A percentile compares a stretch with the other conserved stretches of the same genome.
Conservation (phyloP, 2,113 vertebrate genomes). For the Capreolus pygargus region DNA sequence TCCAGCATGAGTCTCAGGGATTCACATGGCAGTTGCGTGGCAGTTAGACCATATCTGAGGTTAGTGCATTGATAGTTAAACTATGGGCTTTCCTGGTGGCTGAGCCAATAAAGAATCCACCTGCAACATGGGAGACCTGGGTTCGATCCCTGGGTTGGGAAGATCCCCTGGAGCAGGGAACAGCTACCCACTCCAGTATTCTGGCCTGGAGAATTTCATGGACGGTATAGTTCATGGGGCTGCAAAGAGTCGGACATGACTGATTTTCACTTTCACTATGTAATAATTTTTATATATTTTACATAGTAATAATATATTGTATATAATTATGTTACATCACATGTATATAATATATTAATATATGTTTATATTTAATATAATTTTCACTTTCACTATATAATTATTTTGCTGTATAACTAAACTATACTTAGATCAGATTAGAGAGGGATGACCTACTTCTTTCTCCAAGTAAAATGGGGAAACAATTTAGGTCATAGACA, state of each 20-base stretch:
- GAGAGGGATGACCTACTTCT: background rate
- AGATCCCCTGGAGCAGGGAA: background rate
- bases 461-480: background rate
- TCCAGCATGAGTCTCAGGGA: background rate
- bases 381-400: background rate
- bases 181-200: background rate
- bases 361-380: background rate
- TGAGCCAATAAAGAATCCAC: background rate
- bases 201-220: background rate
- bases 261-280: background rate
- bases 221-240: background rate
- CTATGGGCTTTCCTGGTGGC: background rate
- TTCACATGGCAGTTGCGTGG: background rate
- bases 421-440: background rate
- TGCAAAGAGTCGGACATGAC: fast-evolving
- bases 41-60: background rate
- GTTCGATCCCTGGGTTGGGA: background rate
- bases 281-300: background rate
- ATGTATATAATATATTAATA: background rate
- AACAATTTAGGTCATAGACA: background rate
- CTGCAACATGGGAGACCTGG: background rate
- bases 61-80: background rate
- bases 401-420: background rate
- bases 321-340: background rate
- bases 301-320: background rate